phyloP scores from a whole-genome alignment of 2,113 vertebrate genomes.

The Beaufortia kweichowensis region DNA sequence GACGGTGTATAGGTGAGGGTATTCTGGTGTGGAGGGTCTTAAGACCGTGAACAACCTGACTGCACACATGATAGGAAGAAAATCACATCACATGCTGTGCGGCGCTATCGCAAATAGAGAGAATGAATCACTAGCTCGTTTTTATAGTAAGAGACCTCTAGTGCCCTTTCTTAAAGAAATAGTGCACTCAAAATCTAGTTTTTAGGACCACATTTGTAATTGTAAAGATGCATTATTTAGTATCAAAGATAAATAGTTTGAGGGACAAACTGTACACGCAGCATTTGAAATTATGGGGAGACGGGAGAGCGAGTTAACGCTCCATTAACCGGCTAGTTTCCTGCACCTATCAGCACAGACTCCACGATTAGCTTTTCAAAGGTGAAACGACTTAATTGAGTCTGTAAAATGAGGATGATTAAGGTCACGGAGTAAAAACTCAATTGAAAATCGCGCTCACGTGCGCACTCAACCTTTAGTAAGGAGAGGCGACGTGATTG shows the following conservation, averaged over 20 bases:
- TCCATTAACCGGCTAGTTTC: slow-evolving; percentile 24
- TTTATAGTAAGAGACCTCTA: neutral
- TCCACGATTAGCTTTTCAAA: slow-evolving; percentile 5
- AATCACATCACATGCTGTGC: neutral
- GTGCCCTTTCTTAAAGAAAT: neutral
- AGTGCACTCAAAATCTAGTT: no score
- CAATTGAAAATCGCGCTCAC: neutral
- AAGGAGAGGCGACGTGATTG: slow-evolving; percentile 12
- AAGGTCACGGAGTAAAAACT: slow-evolving; percentile 9
- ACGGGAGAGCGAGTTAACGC: neutral
- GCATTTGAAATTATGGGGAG: neutral
- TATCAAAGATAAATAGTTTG: neutral
- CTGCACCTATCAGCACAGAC: neutral
- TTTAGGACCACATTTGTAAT: no score
- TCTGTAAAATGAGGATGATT: slow-evolving; percentile 22
- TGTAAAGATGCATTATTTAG: no score
- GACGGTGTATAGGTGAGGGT: slow-evolving; percentile 6
- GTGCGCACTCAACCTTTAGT: neutral
- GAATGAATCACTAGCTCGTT: neutral
- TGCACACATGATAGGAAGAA: neutral
- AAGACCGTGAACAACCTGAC: no score
- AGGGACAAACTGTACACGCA: neutral
- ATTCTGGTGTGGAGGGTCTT: neutral
- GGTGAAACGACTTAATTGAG: slow-evolving; percentile 22
- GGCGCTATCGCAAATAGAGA: neutral